Conservation (phyloP, 1,140 invertebrate genomes). For the Semibalanus balanoides region DNA sequence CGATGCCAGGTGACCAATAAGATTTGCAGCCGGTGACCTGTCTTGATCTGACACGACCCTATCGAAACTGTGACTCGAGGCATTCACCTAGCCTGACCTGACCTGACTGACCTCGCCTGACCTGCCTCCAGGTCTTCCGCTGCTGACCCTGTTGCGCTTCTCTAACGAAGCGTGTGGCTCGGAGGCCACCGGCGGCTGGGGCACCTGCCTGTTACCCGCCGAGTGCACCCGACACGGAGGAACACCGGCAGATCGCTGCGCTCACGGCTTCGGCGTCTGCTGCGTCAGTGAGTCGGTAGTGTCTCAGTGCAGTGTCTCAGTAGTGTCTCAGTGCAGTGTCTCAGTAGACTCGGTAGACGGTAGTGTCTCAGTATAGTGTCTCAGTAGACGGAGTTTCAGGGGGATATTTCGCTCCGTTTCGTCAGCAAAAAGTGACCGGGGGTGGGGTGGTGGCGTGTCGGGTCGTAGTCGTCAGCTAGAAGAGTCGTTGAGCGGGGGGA, state of each 20-base stretch:
- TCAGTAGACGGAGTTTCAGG: too few relatives aligned
- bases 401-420: too few relatives aligned
- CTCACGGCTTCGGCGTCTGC: slow-evolving; percentile 50
- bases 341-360: slow-evolving; percentile 6
- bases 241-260: slow-evolving; percentile 49
- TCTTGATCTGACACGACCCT: too few relatives aligned
- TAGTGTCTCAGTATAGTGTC: too few relatives aligned
- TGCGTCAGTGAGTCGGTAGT: slow-evolving; percentile 52
- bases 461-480: too few relatives aligned
- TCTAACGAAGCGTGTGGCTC: background rate
- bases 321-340: background rate
- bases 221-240: slow-evolving; percentile 57
- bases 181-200: slow-evolving; percentile 25
- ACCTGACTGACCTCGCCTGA: background rate
- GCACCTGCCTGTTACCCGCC: slow-evolving; percentile 55
- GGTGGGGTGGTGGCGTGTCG: too few relatives aligned
- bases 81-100: background rate
- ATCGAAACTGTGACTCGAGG: too few relatives aligned
- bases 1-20: too few relatives aligned
- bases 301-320: background rate
- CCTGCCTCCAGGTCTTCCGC: background rate
- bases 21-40: too few relatives aligned
- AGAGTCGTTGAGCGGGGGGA: too few relatives aligned
- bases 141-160: background rate
- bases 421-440: too few relatives aligned